Evolutionary conservation across 1,140 invertebrate genomes (phyloP).

Genomic region (Argopecten irradians): DNA sequence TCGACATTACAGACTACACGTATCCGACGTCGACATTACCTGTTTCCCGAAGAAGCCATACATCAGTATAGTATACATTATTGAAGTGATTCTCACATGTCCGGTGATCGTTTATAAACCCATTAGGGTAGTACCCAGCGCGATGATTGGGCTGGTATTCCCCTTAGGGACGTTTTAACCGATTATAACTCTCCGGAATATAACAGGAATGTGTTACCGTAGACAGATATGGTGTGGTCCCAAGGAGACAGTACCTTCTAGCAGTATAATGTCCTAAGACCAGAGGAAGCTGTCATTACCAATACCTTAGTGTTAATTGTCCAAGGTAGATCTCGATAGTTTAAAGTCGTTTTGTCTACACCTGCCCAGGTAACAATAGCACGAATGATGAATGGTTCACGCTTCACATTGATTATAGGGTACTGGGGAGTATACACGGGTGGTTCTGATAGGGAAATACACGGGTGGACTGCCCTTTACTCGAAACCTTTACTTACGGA

Average conservation of each 20-base stretch:
- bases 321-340: not conserved
- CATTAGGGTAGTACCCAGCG: too few relatives aligned
- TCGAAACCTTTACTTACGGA: too few relatives aligned
- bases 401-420: not conserved
- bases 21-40: too few relatives aligned
- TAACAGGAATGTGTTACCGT: not conserved
- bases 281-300: not conserved
- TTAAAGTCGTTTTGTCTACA: not conserved
- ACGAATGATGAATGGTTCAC: conserved; percentile 3
- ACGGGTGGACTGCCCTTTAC: too few relatives aligned
- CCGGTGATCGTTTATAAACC: too few relatives aligned
- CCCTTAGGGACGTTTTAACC: not conserved
- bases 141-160: not conserved
- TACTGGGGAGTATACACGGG: not conserved
- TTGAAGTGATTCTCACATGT: too few relatives aligned
- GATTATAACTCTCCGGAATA: not conserved
- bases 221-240: not conserved
- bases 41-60: too few relatives aligned
- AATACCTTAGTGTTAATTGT: not conserved
- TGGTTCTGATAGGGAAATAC: not conserved
- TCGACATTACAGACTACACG: too few relatives aligned
- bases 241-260: not conserved
- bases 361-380: not conserved
- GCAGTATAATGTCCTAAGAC: not conserved
- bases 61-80: too few relatives aligned